phyloP scores from a whole-genome alignment of 1,140 invertebrate genomes.

The Drosophila elegans region DNA sequence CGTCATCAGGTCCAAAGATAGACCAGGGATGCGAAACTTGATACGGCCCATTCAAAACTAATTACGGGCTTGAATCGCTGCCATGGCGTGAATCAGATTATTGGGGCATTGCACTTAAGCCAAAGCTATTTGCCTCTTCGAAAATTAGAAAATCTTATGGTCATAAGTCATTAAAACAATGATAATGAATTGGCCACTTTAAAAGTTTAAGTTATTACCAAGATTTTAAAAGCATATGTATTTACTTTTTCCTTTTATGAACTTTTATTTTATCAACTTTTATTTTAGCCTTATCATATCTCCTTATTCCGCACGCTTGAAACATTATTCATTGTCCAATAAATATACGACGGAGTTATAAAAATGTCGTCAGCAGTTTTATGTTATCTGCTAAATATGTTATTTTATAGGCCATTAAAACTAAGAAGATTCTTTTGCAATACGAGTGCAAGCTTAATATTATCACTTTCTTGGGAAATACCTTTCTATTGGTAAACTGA shows the following conservation, averaged over 20 bases:
- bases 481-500: neutral
- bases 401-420: neutral
- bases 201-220: too few species aligned
- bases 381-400: neutral
- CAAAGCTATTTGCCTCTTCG: too few species aligned
- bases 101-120: slow-evolving; percentile 4
- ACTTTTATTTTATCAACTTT: too few species aligned
- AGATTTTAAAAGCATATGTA: too few species aligned
- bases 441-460: too few species aligned
- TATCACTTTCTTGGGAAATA: neutral
- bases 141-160: too few species aligned
- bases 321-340: neutral
- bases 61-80: slow-evolving; percentile 30
- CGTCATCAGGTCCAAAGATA: slow-evolving; percentile 45
- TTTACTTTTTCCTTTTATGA: too few species aligned
- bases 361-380: slow-evolving; percentile 4
- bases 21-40: slow-evolving; percentile 35
- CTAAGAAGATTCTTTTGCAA: too few species aligned
- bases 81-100: slow-evolving; percentile 15
- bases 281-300: too few species aligned
- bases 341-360: neutral
- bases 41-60: slow-evolving; percentile 33
- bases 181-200: too few species aligned
- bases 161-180: too few species aligned
- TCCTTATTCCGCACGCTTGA: neutral